A percentile compares a stretch with the other conserved stretches of the same genome.
Evolutionary conservation across 1,140 invertebrate genomes (phyloP).

Genomic region (Achatina immaculata): DNA sequence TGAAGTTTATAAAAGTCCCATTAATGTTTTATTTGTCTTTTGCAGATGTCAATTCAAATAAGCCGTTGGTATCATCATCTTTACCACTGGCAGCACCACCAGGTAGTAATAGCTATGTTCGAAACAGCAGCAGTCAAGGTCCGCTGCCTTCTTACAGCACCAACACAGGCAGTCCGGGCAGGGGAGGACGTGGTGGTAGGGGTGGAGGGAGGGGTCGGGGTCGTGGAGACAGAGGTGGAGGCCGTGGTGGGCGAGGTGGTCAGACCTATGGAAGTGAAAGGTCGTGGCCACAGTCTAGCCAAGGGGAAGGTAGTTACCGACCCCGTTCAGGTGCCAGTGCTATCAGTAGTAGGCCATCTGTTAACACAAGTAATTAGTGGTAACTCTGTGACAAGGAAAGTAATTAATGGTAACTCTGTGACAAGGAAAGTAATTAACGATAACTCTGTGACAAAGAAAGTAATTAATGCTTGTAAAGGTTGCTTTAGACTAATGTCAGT

Average conservation of each 20-base stretch:
- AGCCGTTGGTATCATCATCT: not conserved
- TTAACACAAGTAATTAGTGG: not conserved
- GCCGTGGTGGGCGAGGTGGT: not conserved
- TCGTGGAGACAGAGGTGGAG: not conserved
- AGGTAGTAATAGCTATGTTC: not conserved
- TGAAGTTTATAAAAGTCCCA: no score
- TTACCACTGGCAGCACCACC: not conserved
- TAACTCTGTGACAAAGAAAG: no score
- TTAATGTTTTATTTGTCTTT: not conserved
- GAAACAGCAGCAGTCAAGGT: no score
- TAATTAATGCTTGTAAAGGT: no score
- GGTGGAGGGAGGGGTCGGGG: not conserved
- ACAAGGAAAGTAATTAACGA: no score
- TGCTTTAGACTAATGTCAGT: no score
- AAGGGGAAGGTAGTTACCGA: not conserved
- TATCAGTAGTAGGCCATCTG: not conserved
- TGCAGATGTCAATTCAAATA: constrained; percentile 3
- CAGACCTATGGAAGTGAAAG: not conserved
- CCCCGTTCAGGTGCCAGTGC: not conserved
- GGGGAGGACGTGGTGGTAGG: constrained; percentile 16
- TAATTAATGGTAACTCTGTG: no score
- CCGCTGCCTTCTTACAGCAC: not conserved
- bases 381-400: no score
- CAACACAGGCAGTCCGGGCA: constrained; percentile 24
- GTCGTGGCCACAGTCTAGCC: not conserved